A percentile compares a stretch with the other conserved stretches of the same genome.
Conservation (phyloP, 64 coral and sea anemone species). For the Stichodactyla mertensii region DNA sequence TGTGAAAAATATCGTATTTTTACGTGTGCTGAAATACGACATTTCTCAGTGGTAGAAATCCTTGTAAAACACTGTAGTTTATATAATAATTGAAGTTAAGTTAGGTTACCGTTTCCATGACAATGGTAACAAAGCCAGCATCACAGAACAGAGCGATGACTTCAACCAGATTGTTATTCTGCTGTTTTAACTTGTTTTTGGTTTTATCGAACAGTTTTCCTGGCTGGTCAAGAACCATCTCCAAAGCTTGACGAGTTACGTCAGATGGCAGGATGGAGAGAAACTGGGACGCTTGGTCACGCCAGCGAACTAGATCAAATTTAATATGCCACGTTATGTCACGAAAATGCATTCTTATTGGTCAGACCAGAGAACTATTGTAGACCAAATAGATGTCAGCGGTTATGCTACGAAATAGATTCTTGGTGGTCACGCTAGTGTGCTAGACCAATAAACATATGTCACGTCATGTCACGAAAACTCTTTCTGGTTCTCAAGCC, state of each 20-base stretch:
- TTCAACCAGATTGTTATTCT: conserved; percentile 23
- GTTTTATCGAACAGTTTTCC: conserved; percentile 4
- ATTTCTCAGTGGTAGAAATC: too few species aligned
- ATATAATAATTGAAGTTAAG: neutral
- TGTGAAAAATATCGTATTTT: too few species aligned
- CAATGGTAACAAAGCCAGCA: neutral
- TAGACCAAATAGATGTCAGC: too few species aligned
- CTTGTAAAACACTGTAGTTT: too few species aligned
- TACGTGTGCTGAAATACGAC: too few species aligned
- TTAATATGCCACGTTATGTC: neutral
- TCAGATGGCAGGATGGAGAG: neutral
- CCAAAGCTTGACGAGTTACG: neutral
- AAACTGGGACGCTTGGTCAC: conserved; percentile 3
- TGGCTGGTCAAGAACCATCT: conserved; percentile 8
- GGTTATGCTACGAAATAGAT: too few species aligned
- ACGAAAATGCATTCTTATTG: neutral
- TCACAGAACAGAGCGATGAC: conserved; percentile 18
- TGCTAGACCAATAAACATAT: too few species aligned
- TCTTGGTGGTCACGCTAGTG: too few species aligned
- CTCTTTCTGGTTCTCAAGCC: too few species aligned
- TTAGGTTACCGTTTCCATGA: neutral
- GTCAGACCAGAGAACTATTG: neutral
- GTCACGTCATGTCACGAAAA: too few species aligned
- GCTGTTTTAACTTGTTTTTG: neutral
- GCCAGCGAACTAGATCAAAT: conserved; percentile 1